phyloP scores from a whole-genome alignment of 2,888 invertebrate genomes.

The Chymomyza caudatula region DNA sequence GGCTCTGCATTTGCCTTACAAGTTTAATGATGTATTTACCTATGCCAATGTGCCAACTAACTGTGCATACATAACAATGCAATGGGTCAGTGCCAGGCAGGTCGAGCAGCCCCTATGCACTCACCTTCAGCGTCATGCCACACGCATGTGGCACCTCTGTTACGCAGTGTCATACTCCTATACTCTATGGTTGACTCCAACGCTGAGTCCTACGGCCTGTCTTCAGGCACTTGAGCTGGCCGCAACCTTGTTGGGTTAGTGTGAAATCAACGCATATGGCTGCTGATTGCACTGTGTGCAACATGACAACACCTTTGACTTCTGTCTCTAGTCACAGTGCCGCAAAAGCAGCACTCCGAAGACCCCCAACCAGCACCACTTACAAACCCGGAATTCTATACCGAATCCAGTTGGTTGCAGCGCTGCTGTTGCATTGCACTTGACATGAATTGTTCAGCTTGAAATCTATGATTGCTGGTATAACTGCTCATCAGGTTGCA shows the following conservation, averaged over 20 bases:
- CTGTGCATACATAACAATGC: conserved; percentile 32
- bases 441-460: conserved; percentile 67
- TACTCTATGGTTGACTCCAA: neutral
- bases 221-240: neutral
- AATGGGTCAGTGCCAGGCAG: neutral
- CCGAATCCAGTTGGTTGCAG: neutral
- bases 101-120: neutral
- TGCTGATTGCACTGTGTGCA: conserved; percentile 42
- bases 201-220: neutral
- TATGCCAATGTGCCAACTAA: conserved; percentile 62
- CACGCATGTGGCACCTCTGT: no score
- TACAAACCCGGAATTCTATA: neutral
- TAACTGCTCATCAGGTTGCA: conserved; percentile 32
- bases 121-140: no score
- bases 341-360: no score
- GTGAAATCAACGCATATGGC: conserved; percentile 19
- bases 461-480: conserved; percentile 68
- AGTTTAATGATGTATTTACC: conserved; percentile 70
- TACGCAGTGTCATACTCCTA: neutral
- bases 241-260: neutral
- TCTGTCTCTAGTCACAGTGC: neutral
- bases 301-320: conserved; percentile 61
- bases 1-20: conserved; percentile 65
- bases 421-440: conserved; percentile 48
- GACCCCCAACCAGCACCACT: neutral